phyloP scores from a whole-genome alignment of 2,797 vertebrate genomes.

The Pteronotus mesoamericanus region DNA sequence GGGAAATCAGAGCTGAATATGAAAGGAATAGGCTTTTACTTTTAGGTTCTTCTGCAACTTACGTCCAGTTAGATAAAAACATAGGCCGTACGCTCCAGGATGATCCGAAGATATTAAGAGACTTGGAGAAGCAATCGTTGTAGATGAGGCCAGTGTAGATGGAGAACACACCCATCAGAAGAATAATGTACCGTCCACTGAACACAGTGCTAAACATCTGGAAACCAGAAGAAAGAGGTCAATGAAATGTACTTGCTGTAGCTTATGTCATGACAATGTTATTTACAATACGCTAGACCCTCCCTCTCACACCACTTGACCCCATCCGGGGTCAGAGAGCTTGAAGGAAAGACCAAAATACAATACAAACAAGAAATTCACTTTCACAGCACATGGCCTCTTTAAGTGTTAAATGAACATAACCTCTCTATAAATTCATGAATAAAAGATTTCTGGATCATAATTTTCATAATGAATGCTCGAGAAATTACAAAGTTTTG shows the following conservation, averaged over 20 bases:
- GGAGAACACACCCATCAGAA: constrained; percentile 97
- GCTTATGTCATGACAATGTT: neutral
- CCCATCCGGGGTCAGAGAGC: neutral
- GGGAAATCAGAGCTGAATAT: neutral
- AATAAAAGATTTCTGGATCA: neutral
- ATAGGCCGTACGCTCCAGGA: constrained; percentile 95
- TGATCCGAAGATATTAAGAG: constrained; percentile 94
- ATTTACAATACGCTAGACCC: neutral
- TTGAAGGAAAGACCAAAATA: neutral
- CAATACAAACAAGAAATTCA: neutral
- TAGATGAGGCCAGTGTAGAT: constrained; percentile 98
- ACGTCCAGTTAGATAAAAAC: constrained; percentile 94
- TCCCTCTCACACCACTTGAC: neutral
- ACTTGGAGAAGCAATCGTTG: constrained; percentile 99
- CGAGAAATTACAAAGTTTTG: neutral
- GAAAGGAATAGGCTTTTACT: neutral
- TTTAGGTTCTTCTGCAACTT: constrained; percentile 78
- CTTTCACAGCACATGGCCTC: neutral
- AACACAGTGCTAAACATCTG: constrained; percentile 98
- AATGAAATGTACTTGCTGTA: neutral
- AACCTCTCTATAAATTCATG: neutral
- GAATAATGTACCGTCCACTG: constrained; percentile 95
- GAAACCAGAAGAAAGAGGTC: constrained; percentile 24
- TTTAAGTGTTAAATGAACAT: neutral
- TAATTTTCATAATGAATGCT: neutral